Percentiles rank a stretch among this genome's conserved stretches.
Evolutionary conservation across 2,797 vertebrate species (phyloP).

Genomic region (Bucorvus abyssinicus): DNA sequence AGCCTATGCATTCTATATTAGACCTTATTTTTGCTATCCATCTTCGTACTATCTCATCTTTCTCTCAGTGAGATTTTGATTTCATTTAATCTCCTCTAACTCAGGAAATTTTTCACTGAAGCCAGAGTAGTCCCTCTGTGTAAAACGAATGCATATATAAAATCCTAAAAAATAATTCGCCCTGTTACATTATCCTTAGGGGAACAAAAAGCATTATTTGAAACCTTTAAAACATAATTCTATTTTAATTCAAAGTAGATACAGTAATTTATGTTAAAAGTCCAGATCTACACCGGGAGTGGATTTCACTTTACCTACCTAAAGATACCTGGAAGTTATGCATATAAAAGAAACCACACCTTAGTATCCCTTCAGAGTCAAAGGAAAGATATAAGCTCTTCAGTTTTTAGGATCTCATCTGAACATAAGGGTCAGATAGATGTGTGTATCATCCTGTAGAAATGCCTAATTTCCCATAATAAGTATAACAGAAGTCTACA

Average conservation of each 20-base stretch:
- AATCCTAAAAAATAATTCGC: not conserved
- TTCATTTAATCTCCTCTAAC: constrained; percentile 4
- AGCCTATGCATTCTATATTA: not conserved
- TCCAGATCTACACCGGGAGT: not conserved
- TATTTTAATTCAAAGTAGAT: not conserved
- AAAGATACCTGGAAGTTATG: not conserved
- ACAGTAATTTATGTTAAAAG: not conserved
- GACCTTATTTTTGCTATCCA: not conserved
- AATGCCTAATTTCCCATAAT: not conserved
- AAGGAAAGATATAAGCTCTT: not conserved
- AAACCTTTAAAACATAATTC: not conserved
- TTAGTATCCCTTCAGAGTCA: not conserved
- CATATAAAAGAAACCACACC: fast-evolving
- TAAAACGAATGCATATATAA: not conserved
- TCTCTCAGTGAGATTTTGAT: not conserved
- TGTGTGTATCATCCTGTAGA: not conserved
- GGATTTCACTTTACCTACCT: not conserved
- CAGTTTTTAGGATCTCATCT: not conserved
- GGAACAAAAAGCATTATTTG: not conserved
- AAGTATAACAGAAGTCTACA: not conserved
- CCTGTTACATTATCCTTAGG: not conserved
- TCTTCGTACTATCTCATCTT: constrained; percentile 6
- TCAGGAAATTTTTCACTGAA: constrained; percentile 12
- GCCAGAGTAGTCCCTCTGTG: not conserved
- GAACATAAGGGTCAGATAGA: not conserved